Evolutionary conservation across 2,888 invertebrate genomes (phyloP).

Genomic region (Tridacna crocea): DNA sequence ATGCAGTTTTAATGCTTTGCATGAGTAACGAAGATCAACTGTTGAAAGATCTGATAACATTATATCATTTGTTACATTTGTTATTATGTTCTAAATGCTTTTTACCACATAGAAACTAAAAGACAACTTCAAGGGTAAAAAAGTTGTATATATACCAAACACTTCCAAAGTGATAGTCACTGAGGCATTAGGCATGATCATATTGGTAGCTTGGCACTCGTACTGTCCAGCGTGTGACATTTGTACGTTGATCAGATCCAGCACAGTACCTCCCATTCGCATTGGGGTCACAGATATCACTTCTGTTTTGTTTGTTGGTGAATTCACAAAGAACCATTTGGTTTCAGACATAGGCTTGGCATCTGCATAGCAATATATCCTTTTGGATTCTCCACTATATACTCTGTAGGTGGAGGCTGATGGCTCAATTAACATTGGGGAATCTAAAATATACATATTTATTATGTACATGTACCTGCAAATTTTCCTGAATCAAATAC

Average conservation of each 20-base stretch:
- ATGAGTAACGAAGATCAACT: no score
- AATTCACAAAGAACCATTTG: slow-evolving; percentile 1
- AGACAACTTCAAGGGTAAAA: background rate
- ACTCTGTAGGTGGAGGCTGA: background rate
- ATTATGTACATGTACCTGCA: background rate
- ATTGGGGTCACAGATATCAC: background rate
- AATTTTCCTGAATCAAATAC: no score
- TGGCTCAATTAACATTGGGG: background rate
- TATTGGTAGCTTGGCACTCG: slow-evolving; percentile 14
- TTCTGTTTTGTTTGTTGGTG: slow-evolving; percentile 18
- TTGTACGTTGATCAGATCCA: background rate
- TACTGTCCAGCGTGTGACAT: slow-evolving; percentile 1
- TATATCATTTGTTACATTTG: background rate
- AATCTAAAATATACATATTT: background rate
- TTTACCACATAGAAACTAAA: background rate
- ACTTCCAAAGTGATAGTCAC: background rate
- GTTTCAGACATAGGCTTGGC: slow-evolving; percentile 2
- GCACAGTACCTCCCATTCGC: background rate
- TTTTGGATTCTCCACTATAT: background rate
- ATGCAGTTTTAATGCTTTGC: no score
- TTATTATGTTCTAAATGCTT: background rate
- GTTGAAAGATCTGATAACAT: no score
- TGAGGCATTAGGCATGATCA: background rate
- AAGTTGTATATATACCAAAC: background rate
- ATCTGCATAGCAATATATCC: background rate